These are phyloP conservation scores for Lasioglossum villosulum DNA, from an alignment of 2,888 invertebrate species.

Conservation along the genomic window DNA sequence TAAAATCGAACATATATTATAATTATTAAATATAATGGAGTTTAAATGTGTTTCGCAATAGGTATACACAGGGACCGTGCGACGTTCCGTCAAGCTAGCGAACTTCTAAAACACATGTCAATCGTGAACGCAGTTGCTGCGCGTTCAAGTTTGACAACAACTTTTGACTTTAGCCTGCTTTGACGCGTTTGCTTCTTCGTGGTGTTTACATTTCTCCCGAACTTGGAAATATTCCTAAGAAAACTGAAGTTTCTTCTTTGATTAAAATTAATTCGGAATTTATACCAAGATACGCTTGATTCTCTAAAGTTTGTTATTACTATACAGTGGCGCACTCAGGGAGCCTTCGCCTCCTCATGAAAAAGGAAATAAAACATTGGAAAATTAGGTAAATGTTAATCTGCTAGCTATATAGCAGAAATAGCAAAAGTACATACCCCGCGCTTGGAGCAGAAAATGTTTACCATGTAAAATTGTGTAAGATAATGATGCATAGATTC, in stretches of 20 bases:
- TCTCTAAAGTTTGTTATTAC: background rate
- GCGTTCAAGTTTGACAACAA: slow-evolving; percentile 45
- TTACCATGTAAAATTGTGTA: no score
- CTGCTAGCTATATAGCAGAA: no score
- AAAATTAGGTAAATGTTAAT: no score
- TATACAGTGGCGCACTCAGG: no score
- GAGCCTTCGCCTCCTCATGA: no score
- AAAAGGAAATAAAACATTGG: no score
- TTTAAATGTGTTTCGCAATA: background rate
- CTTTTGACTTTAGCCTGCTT: background rate
- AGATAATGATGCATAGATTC: no score
- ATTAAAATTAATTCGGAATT: no score
- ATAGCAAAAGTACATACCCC: no score
- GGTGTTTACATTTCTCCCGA: background rate
- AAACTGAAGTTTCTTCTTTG: background rate
- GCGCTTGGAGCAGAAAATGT: no score
- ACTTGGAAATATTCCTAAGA: background rate
- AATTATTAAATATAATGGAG: background rate
- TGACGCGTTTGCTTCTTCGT: background rate
- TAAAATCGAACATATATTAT: background rate
- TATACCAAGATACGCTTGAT: no score
- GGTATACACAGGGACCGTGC: background rate
- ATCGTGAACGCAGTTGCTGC: background rate
- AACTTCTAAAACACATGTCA: slow-evolving; percentile 22
- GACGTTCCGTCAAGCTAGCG: background rate